These are phyloP conservation scores for Hylia prasina DNA, from an alignment of 2,113 vertebrate genomes.

Conservation along the genomic window DNA sequence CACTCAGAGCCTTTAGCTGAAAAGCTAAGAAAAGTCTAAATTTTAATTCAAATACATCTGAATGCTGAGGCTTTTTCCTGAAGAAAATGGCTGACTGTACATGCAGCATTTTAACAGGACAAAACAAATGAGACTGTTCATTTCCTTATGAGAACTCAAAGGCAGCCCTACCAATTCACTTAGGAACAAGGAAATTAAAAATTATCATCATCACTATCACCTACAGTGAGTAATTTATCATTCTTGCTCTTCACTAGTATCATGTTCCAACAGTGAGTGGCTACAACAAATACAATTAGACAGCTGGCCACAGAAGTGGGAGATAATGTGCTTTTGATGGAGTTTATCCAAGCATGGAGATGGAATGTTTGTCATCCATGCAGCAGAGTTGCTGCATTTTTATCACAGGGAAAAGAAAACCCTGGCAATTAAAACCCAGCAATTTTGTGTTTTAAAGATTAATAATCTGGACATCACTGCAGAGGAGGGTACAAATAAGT, in stretches of 20 bases:
- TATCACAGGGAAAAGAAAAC: slow-evolving; percentile 59
- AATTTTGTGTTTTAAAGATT: slow-evolving; percentile 33
- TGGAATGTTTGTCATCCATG: slow-evolving; percentile 82
- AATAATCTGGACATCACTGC: not conserved
- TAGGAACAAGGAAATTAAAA: slow-evolving; percentile 90
- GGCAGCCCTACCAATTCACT: slow-evolving; percentile 67
- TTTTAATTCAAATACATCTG: not conserved
- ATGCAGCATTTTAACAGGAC: slow-evolving; percentile 29
- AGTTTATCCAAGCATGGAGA: slow-evolving; percentile 94
- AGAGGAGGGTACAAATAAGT: not conserved
- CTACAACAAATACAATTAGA: slow-evolving; percentile 94
- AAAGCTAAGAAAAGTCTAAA: not conserved
- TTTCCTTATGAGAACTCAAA: slow-evolving; percentile 28
- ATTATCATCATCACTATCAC: slow-evolving; percentile 91
- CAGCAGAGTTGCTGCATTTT: slow-evolving; percentile 39
- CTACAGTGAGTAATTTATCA: slow-evolving; percentile 96
- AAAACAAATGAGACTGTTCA: slow-evolving; percentile 55
- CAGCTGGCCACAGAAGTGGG: slow-evolving; percentile 79
- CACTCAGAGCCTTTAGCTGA: not conserved
- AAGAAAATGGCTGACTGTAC: not conserved
- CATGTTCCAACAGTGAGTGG: slow-evolving; percentile 86
- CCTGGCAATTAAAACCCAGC: slow-evolving; percentile 1
- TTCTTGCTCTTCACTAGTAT: slow-evolving; percentile 81
- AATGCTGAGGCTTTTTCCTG: not conserved
- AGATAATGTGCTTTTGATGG: slow-evolving; percentile 98